Percentiles rank a stretch among this genome's conserved stretches.
These are phyloP conservation scores for Nylanderia fulva DNA, from an alignment of 1,140 invertebrate species.

Conservation along the genomic window DNA sequence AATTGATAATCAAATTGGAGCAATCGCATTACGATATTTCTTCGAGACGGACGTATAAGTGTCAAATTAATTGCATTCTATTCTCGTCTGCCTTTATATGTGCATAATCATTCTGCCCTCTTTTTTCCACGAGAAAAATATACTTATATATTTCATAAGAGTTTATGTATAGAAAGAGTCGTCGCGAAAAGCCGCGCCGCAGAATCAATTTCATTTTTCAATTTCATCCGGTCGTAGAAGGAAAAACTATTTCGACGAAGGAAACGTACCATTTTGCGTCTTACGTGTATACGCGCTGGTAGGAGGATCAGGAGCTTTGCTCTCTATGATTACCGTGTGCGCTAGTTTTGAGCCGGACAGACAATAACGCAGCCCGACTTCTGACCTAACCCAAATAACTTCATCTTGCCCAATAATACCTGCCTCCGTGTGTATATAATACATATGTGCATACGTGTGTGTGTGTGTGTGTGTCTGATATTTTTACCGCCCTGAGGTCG, in stretches of 20 bases:
- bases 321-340: conserved; percentile 75
- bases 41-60: background rate
- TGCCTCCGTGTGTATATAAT: background rate
- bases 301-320: conserved; percentile 75
- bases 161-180: background rate
- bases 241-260: conserved; percentile 59
- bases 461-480: conserved; percentile 48
- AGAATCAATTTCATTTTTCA: conserved; percentile 77
- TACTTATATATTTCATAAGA: conserved; percentile 74
- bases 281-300: conserved; percentile 61
- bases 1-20: too few species aligned
- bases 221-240: conserved; percentile 64
- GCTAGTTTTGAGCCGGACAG: conserved; percentile 70
- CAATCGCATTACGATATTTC: background rate
- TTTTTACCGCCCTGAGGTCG: conserved; percentile 59
- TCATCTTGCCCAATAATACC: conserved; percentile 75
- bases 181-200: conserved; percentile 60
- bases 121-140: conserved; percentile 34
- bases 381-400: conserved; percentile 77
- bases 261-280: conserved; percentile 75
- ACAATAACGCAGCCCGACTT: conserved; percentile 71
- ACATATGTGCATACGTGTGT: too few species aligned
- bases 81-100: conserved; percentile 42
- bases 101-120: background rate
- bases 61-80: conserved; percentile 17